Evolutionary conservation across 2,797 vertebrate species (phyloP), one percentile per base, ranked within the genome.

Genomic region (Gymnothorax javanicus): DNA sequence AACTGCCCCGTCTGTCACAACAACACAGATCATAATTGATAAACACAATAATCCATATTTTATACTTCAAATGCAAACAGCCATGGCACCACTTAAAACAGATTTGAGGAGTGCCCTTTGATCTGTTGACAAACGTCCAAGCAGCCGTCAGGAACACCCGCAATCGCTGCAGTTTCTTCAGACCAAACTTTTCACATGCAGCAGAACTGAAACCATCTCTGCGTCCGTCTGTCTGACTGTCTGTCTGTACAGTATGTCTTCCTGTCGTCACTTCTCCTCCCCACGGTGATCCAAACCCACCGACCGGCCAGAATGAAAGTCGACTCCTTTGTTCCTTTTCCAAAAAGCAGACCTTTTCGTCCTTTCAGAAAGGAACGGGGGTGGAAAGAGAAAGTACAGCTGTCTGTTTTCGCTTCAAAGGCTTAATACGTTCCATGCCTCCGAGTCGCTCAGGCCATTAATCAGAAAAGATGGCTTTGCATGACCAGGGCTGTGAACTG

Each of bases 361-460:
- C 93, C 92, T 92, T 94, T 96, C 95, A 94, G 95, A 94, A 91
- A 91, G 33, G 33, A 84, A 90, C 95, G 96, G 95, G 96, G 91
- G 90, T 43, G 94, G 92, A 13, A 73, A 94, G 96, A 93, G 94
- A 94, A 96, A 94, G 92, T 93, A 94, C 91, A 94, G 94, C 90
- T 93, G 86, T 86, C 94, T 93, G 89, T 94, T 94, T 92, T 89
- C 84, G 86, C 89, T 92, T 92, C 89, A 94, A 95, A 90, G 92
- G 93, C 93, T 94, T 96, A 97, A 96, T 95, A 94, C 94, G 94
- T 97, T 96, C 95, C 96, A 96, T 96, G 93, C 95, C 95, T 97
- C 94, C 89, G 91, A 95, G 94, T 96, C 95, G 93, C 88, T 96
- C 95, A 96, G 94, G 95, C 93, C 95, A 96, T 96, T 96, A 95